Evolutionary conservation across 53 echinoderm and acorn worm species (phyloP).

Genomic region (Echinarachnius parma): DNA sequence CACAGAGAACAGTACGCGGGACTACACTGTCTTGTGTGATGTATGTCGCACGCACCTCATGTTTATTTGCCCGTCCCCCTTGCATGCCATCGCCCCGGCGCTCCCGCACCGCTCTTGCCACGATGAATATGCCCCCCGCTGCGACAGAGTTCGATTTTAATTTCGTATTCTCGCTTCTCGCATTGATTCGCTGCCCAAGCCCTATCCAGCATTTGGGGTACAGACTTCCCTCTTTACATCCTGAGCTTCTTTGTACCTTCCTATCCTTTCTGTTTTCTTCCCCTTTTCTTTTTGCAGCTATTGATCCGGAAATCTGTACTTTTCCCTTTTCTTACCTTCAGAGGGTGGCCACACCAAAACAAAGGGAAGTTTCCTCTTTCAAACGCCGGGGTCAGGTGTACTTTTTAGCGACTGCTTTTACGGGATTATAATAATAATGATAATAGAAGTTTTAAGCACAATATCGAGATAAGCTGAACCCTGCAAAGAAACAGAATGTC

Average conservation of each 20-base stretch:
- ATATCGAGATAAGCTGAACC: too few relatives aligned
- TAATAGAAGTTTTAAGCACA: too few relatives aligned
- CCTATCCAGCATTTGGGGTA: not conserved
- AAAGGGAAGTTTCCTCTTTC: constrained; percentile 33
- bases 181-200: constrained; percentile 21
- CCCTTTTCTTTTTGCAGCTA: constrained; percentile 12
- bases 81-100: too few relatives aligned
- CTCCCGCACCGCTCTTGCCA: constrained; percentile 25
- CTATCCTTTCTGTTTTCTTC: constrained; percentile 8
- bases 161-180: constrained; percentile 10
- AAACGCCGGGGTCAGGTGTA: constrained; percentile 21
- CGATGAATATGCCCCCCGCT: constrained; percentile 22
- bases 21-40: too few relatives aligned
- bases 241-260: not conserved
- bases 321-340: not conserved
- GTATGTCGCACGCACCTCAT: not conserved
- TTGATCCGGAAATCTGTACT: constrained; percentile 35
- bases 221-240: not conserved
- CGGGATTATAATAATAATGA: too few relatives aligned
- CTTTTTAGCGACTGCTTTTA: constrained; percentile 16
- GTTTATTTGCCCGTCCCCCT: not conserved
- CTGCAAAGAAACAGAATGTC: too few relatives aligned
- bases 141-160: constrained; percentile 41
- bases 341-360: constrained; percentile 15
- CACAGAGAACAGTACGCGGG: too few relatives aligned